Conservation (phyloP, 2,113 vertebrate species). For the Microtus pennsylvanicus region DNA sequence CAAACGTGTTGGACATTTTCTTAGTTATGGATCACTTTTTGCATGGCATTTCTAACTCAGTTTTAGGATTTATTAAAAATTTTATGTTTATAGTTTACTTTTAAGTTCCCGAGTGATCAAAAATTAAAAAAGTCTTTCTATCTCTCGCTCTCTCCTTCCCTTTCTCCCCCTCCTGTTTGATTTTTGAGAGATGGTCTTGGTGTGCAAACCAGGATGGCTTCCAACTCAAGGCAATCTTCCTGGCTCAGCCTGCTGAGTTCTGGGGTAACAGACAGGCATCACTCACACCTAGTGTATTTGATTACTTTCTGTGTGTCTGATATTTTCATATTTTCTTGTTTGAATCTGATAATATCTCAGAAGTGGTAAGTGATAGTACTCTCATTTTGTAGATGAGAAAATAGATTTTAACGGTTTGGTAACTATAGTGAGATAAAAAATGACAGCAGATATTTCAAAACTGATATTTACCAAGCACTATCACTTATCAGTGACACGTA, state of each 20-base stretch:
- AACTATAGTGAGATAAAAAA: conserved; percentile 9
- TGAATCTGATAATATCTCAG: background rate
- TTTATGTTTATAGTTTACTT: conserved; percentile 37
- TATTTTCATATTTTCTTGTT: conserved; percentile 41
- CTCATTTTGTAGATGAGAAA: conserved; percentile 36
- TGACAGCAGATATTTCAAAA: background rate
- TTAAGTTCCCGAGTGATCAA: background rate
- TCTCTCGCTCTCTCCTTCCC: background rate
- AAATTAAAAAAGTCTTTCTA: background rate
- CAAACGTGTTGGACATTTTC: background rate
- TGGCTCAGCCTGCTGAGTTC: background rate
- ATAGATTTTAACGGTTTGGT: conserved; percentile 27
- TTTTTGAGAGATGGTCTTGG: background rate
- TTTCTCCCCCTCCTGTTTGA: background rate
- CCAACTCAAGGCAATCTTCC: background rate
- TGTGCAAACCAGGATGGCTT: background rate
- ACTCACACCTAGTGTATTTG: background rate
- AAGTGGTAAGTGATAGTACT: background rate
- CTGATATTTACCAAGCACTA: background rate
- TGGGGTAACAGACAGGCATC: background rate
- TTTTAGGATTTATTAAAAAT: conserved; percentile 32
- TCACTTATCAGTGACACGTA: background rate
- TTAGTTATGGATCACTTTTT: conserved; percentile 25
- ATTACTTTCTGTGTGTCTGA: background rate
- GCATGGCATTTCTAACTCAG: background rate